Conservation (phyloP, 2,113 vertebrate species). For the Cranoglanis bouderius region DNA sequence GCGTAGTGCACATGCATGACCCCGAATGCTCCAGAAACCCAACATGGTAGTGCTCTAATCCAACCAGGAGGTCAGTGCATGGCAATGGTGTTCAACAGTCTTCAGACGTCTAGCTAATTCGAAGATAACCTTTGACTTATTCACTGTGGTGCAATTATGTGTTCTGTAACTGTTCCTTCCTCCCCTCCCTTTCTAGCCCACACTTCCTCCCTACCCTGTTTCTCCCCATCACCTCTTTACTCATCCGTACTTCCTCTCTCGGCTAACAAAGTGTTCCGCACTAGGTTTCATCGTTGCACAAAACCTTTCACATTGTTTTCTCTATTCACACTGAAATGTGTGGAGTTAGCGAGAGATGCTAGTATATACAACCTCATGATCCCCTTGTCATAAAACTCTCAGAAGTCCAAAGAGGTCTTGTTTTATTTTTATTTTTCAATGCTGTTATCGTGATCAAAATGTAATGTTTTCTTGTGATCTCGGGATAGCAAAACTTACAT, state of each 20-base stretch:
- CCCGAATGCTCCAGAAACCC: slow-evolving; percentile 34
- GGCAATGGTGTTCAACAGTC: slow-evolving; percentile 28
- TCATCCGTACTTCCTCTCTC: slow-evolving; percentile 51
- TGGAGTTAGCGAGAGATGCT: slow-evolving; percentile 49
- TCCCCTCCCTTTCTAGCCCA: neutral
- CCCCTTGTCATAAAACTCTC: slow-evolving; percentile 29
- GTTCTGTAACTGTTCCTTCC: neutral
- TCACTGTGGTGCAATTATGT: slow-evolving; percentile 14
- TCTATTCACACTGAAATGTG: slow-evolving; percentile 21
- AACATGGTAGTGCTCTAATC: slow-evolving; percentile 28
- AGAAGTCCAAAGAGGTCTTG: slow-evolving; percentile 29
- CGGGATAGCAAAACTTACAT: neutral
- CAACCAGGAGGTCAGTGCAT: slow-evolving; percentile 34
- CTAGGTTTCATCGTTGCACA: slow-evolving; percentile 33
- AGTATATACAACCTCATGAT: slow-evolving; percentile 41
- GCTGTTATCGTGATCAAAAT: neutral
- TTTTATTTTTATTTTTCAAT: no score
- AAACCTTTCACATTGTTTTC: neutral
- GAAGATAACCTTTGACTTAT: slow-evolving; percentile 5
- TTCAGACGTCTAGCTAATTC: neutral
- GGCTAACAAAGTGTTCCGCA: slow-evolving; percentile 33
- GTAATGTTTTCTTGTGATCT: neutral
- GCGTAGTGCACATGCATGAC: slow-evolving; percentile 39
- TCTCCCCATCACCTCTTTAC: slow-evolving; percentile 32
- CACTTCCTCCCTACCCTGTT: slow-evolving; percentile 28